These are phyloP conservation scores for Luffia ferchaultella DNA, from an alignment of 2,888 invertebrate species.

Conservation along the genomic window DNA sequence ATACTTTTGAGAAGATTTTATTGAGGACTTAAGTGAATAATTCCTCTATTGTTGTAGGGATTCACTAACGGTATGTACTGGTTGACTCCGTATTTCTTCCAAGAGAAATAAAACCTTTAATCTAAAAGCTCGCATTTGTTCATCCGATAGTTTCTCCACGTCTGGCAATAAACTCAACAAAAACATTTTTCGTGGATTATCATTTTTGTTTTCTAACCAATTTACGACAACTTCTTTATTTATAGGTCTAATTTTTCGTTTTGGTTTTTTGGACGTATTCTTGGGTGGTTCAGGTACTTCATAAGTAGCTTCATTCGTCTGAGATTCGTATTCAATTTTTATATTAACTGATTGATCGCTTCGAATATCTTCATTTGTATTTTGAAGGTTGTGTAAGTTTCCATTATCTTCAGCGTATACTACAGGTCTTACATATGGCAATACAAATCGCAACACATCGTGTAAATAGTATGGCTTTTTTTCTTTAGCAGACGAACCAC, in stretches of 20 bases:
- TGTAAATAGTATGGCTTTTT: background rate
- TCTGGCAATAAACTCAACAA: constrained; percentile 10
- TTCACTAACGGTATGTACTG: too few species aligned
- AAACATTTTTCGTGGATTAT: constrained; percentile 19
- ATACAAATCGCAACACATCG: background rate
- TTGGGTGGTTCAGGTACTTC: too few species aligned
- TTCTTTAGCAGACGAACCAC: background rate
- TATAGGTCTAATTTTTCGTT: background rate
- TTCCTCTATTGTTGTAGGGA: too few species aligned
- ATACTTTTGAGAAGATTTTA: too few species aligned
- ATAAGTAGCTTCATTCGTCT: too few species aligned
- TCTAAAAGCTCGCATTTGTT: background rate
- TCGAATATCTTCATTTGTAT: too few species aligned
- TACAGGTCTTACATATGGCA: background rate
- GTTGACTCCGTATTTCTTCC: too few species aligned
- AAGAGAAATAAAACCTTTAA: constrained; percentile 8
- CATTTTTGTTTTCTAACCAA: background rate
- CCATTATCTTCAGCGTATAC: background rate
- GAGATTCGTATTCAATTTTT: too few species aligned
- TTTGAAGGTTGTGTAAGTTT: too few species aligned
- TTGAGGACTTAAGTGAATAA: too few species aligned
- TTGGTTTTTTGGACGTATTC: too few species aligned
- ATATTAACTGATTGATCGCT: too few species aligned
- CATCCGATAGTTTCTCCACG: constrained; percentile 1
- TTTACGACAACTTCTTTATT: background rate